Percentiles rank a stretch among this genome's conserved stretches.
Evolutionary conservation across 2,888 invertebrate genomes (phyloP).

Genomic region (Drosophila nigritarsus): DNA sequence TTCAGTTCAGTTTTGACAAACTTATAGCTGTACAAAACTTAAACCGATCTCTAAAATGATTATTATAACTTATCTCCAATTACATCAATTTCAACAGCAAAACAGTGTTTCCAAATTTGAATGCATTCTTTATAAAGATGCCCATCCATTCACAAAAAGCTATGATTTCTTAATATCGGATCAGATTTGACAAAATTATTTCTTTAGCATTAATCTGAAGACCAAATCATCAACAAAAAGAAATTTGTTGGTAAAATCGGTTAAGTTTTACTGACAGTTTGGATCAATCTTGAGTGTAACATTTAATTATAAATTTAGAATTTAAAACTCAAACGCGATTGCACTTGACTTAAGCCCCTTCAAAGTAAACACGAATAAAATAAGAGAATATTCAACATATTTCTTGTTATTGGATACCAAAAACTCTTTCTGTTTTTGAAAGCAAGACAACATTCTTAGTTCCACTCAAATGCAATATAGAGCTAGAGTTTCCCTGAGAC

Average conservation of each 20-base stretch:
- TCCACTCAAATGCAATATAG: slow-evolving; percentile 26
- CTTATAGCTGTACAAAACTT: background rate
- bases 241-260: background rate
- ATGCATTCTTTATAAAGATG: background rate
- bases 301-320: background rate
- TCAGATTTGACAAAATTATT: too few relatives aligned
- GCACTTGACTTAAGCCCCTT: background rate
- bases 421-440: slow-evolving; percentile 15
- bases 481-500: slow-evolving; percentile 32
- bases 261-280: background rate
- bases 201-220: too few relatives aligned
- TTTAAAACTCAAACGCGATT: background rate
- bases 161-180: background rate
- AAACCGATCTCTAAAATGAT: background rate
- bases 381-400: background rate
- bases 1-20: background rate
- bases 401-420: slow-evolving; percentile 42
- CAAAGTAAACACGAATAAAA: background rate
- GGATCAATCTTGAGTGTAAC: background rate
- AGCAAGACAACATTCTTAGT: slow-evolving; percentile 24
- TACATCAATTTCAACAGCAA: background rate
- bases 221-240: too few relatives aligned
- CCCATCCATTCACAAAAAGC: background rate
- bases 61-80: background rate
- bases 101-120: background rate